Conservation (phyloP, 2,113 vertebrate genomes). For the Rhadina sibilatrix region DNA sequence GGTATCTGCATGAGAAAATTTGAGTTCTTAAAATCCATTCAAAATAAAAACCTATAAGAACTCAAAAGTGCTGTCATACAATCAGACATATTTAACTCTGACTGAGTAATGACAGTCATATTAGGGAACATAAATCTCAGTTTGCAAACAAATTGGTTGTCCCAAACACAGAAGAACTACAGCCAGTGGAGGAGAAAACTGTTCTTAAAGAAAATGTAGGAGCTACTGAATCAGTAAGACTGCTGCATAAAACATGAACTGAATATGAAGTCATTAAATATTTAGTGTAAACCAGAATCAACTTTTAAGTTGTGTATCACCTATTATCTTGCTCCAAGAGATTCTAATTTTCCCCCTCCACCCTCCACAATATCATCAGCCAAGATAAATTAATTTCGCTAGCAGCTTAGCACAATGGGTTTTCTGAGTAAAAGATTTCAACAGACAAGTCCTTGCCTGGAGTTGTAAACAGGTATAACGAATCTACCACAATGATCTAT, state of each 20-base stretch:
- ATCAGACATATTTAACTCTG: neutral
- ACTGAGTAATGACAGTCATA: neutral
- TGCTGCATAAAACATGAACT: neutral
- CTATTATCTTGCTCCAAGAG: constrained; percentile 4
- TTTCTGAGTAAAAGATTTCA: constrained; percentile 15
- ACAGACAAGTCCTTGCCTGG: constrained; percentile 15
- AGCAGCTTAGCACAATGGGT: neutral
- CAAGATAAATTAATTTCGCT: constrained; percentile 1
- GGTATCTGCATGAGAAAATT: neutral
- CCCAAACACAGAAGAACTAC: neutral
- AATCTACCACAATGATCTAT: constrained; percentile 7
- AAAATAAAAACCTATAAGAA: neutral
- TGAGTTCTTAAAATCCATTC: neutral
- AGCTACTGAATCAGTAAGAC: neutral
- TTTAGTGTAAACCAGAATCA: neutral
- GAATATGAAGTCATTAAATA: neutral
- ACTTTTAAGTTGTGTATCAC: neutral
- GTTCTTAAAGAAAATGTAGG: neutral
- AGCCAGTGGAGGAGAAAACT: neutral
- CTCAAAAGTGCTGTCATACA: neutral
- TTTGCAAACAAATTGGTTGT: neutral
- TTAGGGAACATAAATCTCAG: neutral
- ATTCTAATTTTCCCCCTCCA: neutral
- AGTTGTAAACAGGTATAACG: neutral
- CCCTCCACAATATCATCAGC: neutral